phyloP scores from a whole-genome alignment of 1,140 invertebrate genomes.

The Drosophila murphyi region DNA sequence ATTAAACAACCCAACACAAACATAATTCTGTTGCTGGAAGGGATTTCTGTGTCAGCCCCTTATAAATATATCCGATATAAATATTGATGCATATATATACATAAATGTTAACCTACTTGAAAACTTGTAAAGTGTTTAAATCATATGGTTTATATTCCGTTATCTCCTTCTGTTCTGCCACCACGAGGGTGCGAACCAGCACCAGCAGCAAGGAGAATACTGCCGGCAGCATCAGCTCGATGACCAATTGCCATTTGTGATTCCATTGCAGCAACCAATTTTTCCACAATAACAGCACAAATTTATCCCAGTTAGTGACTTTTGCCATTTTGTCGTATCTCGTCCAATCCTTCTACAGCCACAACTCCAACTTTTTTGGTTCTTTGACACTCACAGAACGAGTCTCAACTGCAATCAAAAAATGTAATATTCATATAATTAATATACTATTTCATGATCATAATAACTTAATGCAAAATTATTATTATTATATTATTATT shows the following conservation, averaged over 20 bases:
- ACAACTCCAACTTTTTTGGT: neutral
- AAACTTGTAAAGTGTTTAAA: slow-evolving; percentile 53
- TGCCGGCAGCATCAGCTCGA: slow-evolving; percentile 89
- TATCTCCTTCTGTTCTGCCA: slow-evolving; percentile 63
- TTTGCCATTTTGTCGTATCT: slow-evolving; percentile 52
- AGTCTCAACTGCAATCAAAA: neutral
- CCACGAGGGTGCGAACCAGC: slow-evolving; percentile 86
- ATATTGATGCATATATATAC: slow-evolving; percentile 1
- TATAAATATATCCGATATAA: neutral
- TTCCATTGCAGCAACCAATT: slow-evolving; percentile 92
- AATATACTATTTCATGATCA: too few species aligned
- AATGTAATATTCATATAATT: neutral
- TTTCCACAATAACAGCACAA: slow-evolving; percentile 92
- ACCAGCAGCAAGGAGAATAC: slow-evolving; percentile 90
- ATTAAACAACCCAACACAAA: too few species aligned
- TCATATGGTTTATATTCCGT: neutral
- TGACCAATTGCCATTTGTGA: slow-evolving; percentile 89
- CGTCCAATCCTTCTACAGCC: neutral
- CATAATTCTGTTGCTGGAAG: neutral
- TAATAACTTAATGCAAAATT: too few species aligned
- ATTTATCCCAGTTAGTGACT: slow-evolving; percentile 85
- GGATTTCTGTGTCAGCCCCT: neutral
- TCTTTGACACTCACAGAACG: neutral
- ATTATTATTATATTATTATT: too few species aligned
- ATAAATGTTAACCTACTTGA: slow-evolving; percentile 56